These are phyloP conservation scores for Tipula confusa DNA, from an alignment of 2,888 invertebrate genomes.

Conservation along the genomic window DNA sequence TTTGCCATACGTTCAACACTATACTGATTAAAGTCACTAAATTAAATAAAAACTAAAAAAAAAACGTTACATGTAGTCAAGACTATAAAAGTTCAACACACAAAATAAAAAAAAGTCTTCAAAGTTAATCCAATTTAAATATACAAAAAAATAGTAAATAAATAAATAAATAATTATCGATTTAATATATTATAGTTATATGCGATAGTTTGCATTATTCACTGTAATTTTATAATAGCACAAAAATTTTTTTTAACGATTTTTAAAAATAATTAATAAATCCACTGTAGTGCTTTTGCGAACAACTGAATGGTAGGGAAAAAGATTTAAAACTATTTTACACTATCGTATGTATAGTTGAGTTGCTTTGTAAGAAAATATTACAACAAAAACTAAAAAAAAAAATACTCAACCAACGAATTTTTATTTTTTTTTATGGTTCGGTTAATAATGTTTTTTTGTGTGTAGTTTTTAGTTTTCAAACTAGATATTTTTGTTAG, in stretches of 20 bases:
- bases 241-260: neutral
- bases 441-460: neutral
- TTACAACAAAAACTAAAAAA: neutral
- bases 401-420: neutral
- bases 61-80: too few species aligned
- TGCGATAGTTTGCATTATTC: neutral
- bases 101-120: neutral
- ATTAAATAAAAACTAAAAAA: neutral
- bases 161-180: conserved; percentile 4
- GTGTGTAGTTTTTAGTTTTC: neutral
- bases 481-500: neutral
- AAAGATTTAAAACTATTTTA: neutral
- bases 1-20: neutral
- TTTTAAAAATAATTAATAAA: neutral
- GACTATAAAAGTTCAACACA: neutral
- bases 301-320: neutral
- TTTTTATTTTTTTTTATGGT: neutral
- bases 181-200: neutral
- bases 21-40: neutral
- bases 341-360: neutral
- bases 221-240: neutral
- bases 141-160: too few species aligned
- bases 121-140: neutral
- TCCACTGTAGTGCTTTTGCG: neutral
- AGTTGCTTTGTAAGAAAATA: neutral